Evolutionary conservation across 2,113 vertebrate species (phyloP).

Genomic region (Lucifuga dentata): DNA sequence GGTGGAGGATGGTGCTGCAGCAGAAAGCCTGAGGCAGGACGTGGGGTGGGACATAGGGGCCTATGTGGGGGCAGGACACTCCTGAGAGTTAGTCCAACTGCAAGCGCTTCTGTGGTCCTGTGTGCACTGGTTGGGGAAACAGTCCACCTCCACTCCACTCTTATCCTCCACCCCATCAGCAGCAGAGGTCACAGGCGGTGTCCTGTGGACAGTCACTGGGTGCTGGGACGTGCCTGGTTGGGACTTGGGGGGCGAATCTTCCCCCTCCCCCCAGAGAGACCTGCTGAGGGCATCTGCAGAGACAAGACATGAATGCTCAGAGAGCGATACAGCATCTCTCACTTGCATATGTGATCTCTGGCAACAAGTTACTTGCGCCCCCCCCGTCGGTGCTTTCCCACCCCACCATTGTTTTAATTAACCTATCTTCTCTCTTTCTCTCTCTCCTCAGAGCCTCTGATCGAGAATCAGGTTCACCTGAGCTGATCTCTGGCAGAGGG

Average conservation of each 20-base stretch:
- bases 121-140: conserved; percentile 30
- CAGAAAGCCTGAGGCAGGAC: conserved; percentile 39
- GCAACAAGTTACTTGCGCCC: no score
- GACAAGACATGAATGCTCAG: not conserved
- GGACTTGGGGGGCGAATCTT: conserved; percentile 43
- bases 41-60: conserved; percentile 12
- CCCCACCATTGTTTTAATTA: no score
- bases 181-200: conserved; percentile 37
- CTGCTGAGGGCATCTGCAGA: conserved; percentile 70
- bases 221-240: conserved; percentile 39
- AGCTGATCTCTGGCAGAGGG: no score
- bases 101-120: conserved; percentile 73
- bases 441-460: no score
- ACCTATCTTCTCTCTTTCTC: no score
- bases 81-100: conserved; percentile 81
- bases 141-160: conserved; percentile 43
- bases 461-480: no score
- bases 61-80: conserved; percentile 70
- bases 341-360: no score
- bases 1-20: conserved; percentile 55
- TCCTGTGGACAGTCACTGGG: conserved; percentile 69
- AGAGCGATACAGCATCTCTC: no score
- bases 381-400: no score
- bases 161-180: conserved; percentile 52
- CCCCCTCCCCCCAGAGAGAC: conserved; percentile 73